Percentiles rank a stretch among this genome's conserved stretches.
These are phyloP conservation scores for Ormyrus thymus DNA, from an alignment of 2,888 invertebrate species.

Conservation along the genomic window DNA sequence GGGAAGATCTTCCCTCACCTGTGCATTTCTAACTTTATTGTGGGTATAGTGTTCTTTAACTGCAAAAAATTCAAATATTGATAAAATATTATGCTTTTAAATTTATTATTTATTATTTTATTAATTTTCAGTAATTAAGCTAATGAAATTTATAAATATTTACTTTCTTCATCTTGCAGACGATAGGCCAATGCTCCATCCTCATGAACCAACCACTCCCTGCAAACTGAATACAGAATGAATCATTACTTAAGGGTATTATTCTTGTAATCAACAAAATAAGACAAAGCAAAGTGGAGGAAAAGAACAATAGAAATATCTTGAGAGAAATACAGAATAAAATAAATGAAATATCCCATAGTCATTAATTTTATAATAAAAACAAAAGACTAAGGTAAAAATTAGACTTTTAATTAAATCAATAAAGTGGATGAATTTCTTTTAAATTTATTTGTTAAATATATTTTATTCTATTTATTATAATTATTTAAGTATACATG, in stretches of 20 bases:
- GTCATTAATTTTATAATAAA: too few species aligned
- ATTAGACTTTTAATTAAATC: too few species aligned
- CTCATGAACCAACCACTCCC: conserved; percentile 89
- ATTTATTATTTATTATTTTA: neutral
- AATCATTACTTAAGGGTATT: conserved; percentile 56
- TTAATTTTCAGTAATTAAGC: neutral
- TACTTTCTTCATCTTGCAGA: conserved; percentile 89
- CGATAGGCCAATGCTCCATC: conserved; percentile 88
- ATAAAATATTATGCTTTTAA: neutral
- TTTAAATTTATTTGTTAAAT: too few species aligned
- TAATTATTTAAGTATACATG: too few species aligned
- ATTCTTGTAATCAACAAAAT: conserved; percentile 20
- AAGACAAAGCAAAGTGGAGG: conserved; percentile 26
- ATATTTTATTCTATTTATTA: too few species aligned
- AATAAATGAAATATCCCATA: too few species aligned
- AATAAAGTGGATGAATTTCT: too few species aligned
- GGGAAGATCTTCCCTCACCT: conserved; percentile 87
- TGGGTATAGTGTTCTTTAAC: conserved; percentile 86
- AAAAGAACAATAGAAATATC: conserved; percentile 16
- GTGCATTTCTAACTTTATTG: conserved; percentile 85
- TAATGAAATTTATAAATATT: conserved; percentile 65
- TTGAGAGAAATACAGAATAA: neutral
- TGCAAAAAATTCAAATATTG: conserved; percentile 65
- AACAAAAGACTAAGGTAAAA: too few species aligned
- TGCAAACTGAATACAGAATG: conserved; percentile 79